These are phyloP conservation scores for Apis florea DNA, from an alignment of 1,140 invertebrate genomes.

Conservation along the genomic window DNA sequence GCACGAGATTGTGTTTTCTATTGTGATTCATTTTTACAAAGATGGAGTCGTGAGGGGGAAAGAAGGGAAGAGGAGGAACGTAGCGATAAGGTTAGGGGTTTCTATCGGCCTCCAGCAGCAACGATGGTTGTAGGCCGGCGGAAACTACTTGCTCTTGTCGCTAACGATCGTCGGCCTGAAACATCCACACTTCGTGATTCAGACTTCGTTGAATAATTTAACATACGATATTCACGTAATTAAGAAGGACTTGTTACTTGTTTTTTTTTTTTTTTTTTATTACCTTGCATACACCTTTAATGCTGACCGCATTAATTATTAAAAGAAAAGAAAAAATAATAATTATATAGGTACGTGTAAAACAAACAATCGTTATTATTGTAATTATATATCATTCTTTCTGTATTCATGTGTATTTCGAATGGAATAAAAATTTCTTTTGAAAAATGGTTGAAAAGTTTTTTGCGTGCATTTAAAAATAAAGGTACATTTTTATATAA, in stretches of 20 bases:
- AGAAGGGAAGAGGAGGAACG: slow-evolving; percentile 17
- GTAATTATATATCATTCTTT: too few relatives aligned
- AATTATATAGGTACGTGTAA: too few relatives aligned
- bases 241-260: not conserved
- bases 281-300: not conserved
- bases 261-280: not conserved
- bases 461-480: not conserved
- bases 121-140: slow-evolving; percentile 92
- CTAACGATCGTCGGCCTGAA: slow-evolving; percentile 70
- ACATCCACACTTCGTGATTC: not conserved
- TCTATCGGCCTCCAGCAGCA: slow-evolving; percentile 94
- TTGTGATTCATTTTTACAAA: slow-evolving; percentile 34
- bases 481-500: not conserved
- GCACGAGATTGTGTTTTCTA: not conserved
- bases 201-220: slow-evolving; percentile 12
- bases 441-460: not conserved
- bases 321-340: too few relatives aligned
- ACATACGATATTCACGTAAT: not conserved
- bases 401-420: too few relatives aligned
- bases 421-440: too few relatives aligned
- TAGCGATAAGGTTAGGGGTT: slow-evolving; percentile 85
- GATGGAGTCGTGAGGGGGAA: not conserved
- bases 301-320: too few relatives aligned
- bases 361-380: too few relatives aligned
- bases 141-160: slow-evolving; percentile 91